Percentiles rank a stretch among this genome's conserved stretches.
These are phyloP conservation scores for Agrotis segetum DNA, from an alignment of 2,888 invertebrate species.

Conservation along the genomic window DNA sequence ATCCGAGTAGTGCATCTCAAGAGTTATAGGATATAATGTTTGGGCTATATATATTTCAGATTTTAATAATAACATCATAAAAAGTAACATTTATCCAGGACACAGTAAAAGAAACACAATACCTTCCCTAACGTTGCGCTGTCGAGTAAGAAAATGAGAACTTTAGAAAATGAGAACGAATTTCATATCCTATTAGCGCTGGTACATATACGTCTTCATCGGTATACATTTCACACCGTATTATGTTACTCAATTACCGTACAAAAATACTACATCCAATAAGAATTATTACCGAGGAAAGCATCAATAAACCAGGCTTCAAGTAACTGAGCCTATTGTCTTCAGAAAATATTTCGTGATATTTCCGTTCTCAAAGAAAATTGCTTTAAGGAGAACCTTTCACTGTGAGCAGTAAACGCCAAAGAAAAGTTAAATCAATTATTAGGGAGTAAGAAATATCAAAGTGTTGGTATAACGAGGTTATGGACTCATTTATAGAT, in stretches of 20 bases:
- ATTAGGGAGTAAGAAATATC: conserved; percentile 66
- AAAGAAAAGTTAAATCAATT: conserved; percentile 81
- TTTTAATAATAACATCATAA: not conserved
- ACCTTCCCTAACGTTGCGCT: no score
- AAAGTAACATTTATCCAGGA: no score
- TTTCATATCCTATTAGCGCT: not conserved
- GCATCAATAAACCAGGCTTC: conserved; percentile 40
- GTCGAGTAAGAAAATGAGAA: no score
- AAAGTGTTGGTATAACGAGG: conserved; percentile 57
- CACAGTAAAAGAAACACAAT: not conserved
- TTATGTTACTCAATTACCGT: conserved; percentile 15
- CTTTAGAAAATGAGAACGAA: not conserved
- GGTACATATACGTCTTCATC: not conserved
- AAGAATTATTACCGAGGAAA: conserved; percentile 26
- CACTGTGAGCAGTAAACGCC: conserved; percentile 76
- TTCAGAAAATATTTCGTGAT: conserved; percentile 56
- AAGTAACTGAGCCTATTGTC: conserved; percentile 52
- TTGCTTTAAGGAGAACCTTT: conserved; percentile 81
- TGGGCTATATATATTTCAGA: not conserved
- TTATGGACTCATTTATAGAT: conserved; percentile 53
- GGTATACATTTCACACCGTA: conserved; percentile 1
- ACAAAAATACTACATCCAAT: conserved; percentile 35
- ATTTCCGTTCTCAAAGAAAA: conserved; percentile 74
- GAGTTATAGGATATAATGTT: not conserved
- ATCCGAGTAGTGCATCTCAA: not conserved